phyloP scores from a whole-genome alignment of 2,113 vertebrate genomes.

The Albula glossodonta region DNA sequence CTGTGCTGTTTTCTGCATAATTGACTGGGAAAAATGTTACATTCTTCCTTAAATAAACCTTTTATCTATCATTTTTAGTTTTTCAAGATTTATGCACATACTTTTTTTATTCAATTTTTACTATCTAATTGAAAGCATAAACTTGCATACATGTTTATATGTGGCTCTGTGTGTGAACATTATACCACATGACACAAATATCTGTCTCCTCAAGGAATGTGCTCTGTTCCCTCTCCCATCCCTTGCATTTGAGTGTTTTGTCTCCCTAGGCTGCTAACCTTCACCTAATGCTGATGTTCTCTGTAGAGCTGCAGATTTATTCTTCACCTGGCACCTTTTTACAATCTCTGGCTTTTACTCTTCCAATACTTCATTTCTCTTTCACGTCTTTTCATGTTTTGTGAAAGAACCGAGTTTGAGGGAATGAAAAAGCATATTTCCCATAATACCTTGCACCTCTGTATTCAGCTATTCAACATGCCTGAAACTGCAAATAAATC shows the following conservation, averaged over 20 bases:
- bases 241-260: background rate
- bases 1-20: background rate
- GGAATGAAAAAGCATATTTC: background rate
- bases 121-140: no score
- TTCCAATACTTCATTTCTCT: background rate
- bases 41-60: no score
- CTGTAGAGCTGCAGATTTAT: constrained; percentile 12
- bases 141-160: no score
- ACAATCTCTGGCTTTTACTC: constrained; percentile 4
- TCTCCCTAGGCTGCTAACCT: constrained; percentile 9
- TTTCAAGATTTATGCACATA: no score
- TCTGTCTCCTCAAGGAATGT: no score
- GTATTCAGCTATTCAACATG: constrained; percentile 44
- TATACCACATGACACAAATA: no score
- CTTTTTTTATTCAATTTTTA: no score
- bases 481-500: constrained; percentile 38
- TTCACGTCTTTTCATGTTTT: constrained; percentile 19
- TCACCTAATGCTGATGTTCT: constrained; percentile 28
- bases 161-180: no score
- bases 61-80: no score
- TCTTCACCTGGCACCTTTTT: constrained; percentile 36
- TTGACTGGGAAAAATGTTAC: background rate
- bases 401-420: constrained; percentile 40
- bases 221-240: background rate
- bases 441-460: background rate